Base-by-base conservation (phyloP, 2,797 vertebrate species). In the Phoxinus dragarum region DNA sequence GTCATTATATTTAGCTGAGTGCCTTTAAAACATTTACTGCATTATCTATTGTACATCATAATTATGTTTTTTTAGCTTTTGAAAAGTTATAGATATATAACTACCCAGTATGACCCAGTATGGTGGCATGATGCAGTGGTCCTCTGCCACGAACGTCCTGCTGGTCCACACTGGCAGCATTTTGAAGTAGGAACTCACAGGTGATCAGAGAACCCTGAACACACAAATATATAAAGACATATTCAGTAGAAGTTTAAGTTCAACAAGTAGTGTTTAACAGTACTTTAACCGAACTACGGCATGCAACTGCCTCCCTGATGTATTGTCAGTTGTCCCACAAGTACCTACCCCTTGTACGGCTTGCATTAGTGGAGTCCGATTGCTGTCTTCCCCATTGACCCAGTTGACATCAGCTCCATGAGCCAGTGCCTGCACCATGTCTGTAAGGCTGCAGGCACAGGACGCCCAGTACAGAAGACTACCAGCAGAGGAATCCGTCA, bases 171-270 rank as follows among this genome's bases (percentile, higher is more conserved):
- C 97, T 98, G 56, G 97, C 97, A 68, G 97, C 97, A 27, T 99
- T 99, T 93, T 99, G 98, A 56, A 99, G 96, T 84, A 99, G 93
- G 93, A 99, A 99, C 93, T 99, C 98, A 54, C 98, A 99, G 27
- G 97, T 95, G 91, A 98, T 96, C 94, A 99, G 88, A 68, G 54
- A 56, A 56, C 54, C 54, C 54, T 56, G 21, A 21, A 56, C 21
- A 56, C 54, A 56, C 54, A 56, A 56, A 56, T 23, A 1, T 1
- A 23, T 56, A 21, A 56, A 56, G 21, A 56, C 21, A 23, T 56
- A 23, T 56, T 56, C 54, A 56, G 49, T 52, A 52, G 17, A 52
- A 56, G 21, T 56, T 52, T 17, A 52, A 52, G 49, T 19, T 52
- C 49, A 52, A 19, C 6, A 19, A 19, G 27, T 27, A 52, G 49